Evolutionary conservation across 2,113 vertebrate genomes (phyloP).

Genomic region (Herpetotheres cachinnans): DNA sequence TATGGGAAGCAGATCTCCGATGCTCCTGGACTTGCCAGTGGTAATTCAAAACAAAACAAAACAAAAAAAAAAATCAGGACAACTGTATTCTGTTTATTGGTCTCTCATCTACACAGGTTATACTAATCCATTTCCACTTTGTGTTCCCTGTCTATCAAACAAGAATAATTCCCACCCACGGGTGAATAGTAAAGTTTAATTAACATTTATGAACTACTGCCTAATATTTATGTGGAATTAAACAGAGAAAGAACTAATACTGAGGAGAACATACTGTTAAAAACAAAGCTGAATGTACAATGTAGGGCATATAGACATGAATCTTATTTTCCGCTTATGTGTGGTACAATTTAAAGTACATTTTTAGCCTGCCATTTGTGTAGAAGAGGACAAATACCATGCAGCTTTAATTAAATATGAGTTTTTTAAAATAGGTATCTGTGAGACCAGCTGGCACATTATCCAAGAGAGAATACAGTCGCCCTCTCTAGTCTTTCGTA

Average conservation of each 20-base stretch:
- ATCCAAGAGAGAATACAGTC: neutral
- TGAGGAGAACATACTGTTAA: neutral
- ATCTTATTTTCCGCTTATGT: neutral
- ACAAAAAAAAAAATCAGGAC: neutral
- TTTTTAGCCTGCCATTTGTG: neutral
- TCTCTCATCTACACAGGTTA: neutral
- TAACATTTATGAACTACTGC: neutral
- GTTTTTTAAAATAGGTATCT: neutral
- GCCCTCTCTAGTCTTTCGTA: accelerated
- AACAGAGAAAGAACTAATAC: neutral
- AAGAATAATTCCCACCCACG: neutral
- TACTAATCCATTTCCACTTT: neutral
- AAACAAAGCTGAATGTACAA: neutral
- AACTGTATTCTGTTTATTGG: neutral
- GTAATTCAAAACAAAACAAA: neutral
- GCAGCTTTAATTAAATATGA: neutral
- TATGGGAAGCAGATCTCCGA: neutral
- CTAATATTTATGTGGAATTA: neutral
- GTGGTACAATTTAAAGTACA: neutral
- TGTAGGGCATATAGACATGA: neutral
- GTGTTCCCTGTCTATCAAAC: neutral
- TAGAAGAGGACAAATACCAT: neutral
- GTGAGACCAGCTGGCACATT: neutral
- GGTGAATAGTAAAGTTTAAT: neutral
- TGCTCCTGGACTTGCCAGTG: neutral